Conservation (phyloP, 2,113 vertebrate genomes). For the Dasyurus viverrinus region DNA sequence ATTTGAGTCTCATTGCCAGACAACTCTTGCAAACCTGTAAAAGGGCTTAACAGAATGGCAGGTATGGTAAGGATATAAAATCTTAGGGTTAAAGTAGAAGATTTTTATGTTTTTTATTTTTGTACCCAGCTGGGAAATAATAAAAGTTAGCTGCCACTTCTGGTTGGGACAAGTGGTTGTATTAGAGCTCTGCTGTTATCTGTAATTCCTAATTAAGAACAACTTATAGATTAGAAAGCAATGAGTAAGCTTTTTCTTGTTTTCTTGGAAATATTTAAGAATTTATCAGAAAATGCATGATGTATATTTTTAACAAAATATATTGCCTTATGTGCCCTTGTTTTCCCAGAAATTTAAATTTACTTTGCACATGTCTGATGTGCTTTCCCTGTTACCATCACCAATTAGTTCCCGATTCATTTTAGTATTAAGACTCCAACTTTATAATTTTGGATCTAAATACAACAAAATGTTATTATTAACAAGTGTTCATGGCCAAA, state of each 20-base stretch:
- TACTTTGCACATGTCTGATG: slow-evolving; percentile 29
- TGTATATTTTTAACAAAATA: slow-evolving; percentile 55
- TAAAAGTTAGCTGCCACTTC: background rate
- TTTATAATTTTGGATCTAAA: slow-evolving; percentile 23
- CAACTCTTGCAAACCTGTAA: slow-evolving; percentile 60
- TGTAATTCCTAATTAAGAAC: slow-evolving; percentile 57
- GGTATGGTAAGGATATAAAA: slow-evolving; percentile 30
- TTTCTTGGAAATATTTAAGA: slow-evolving; percentile 59
- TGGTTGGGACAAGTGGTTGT: slow-evolving; percentile 51
- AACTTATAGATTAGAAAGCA: slow-evolving; percentile 54
- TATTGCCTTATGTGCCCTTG: slow-evolving; percentile 70
- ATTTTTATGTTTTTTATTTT: background rate
- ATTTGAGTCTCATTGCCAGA: slow-evolving; percentile 68
- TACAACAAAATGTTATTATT: background rate
- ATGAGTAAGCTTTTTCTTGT: slow-evolving; percentile 64
- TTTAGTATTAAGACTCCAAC: slow-evolving; percentile 54
- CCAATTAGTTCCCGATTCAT: slow-evolving; percentile 45
- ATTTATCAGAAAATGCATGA: slow-evolving; percentile 55
- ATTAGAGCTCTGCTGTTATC: slow-evolving; percentile 62
- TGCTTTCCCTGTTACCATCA: background rate
- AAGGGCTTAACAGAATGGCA: slow-evolving; percentile 36
- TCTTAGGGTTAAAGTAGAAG: background rate
- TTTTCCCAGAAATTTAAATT: slow-evolving; percentile 21
- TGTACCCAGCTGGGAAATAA: slow-evolving; percentile 44
- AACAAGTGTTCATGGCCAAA: background rate